phyloP scores from a whole-genome alignment of 2,888 invertebrate species.

The Alsophila aescularia region DNA sequence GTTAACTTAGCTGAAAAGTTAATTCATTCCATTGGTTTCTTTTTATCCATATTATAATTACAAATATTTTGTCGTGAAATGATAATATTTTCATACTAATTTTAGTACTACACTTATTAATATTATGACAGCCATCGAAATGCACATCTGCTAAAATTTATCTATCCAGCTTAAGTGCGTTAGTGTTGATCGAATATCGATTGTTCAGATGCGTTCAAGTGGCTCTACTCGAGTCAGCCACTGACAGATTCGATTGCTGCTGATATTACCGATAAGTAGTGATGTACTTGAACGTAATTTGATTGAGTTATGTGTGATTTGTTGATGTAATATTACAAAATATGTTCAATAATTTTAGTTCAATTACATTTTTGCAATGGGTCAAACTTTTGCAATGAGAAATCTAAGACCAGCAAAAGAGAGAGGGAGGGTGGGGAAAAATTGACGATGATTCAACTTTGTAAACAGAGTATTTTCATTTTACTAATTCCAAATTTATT shows the following conservation, averaged over 20 bases:
- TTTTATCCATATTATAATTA: too few species aligned
- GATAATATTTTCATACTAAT: neutral
- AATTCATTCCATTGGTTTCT: too few species aligned
- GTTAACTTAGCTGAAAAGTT: too few species aligned
- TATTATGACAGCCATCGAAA: neutral
- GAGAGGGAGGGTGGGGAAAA: too few species aligned
- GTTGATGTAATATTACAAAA: neutral
- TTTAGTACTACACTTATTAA: neutral
- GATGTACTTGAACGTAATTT: constrained; percentile 18
- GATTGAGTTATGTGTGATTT: constrained; percentile 12
- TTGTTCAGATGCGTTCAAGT: constrained; percentile 33
- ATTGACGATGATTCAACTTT: too few species aligned
- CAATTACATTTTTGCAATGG: too few species aligned
- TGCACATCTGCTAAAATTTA: constrained; percentile 24
- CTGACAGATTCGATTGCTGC: constrained; percentile 34
- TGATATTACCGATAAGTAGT: constrained; percentile 30
- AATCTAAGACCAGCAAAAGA: too few species aligned
- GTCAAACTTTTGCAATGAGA: too few species aligned
- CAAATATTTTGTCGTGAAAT: too few species aligned
- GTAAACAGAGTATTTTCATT: neutral
- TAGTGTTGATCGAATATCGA: constrained; percentile 31
- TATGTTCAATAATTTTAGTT: neutral
- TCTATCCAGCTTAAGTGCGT: constrained; percentile 17
- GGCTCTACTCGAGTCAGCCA: constrained; percentile 27
- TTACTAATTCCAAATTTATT: neutral